Conservation (phyloP, 2,797 vertebrate genomes). For the Sebastes nivosus region DNA sequence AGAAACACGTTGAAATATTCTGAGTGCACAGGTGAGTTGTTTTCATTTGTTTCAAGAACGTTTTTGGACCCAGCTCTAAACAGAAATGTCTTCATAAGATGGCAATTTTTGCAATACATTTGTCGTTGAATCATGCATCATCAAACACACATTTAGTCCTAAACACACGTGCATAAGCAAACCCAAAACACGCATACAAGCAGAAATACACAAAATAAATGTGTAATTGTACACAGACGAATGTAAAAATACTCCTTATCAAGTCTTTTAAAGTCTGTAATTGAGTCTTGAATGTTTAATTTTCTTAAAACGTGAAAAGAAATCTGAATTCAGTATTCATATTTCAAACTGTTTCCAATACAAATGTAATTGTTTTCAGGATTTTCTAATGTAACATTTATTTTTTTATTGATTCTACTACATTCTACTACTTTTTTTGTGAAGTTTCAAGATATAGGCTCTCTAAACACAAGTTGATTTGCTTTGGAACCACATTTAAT, state of each 20-base stretch:
- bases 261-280: neutral
- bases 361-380: neutral
- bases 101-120: too few relatives aligned
- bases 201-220: neutral
- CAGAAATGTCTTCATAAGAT: neutral
- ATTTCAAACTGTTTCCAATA: neutral
- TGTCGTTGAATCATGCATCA: neutral
- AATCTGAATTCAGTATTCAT: neutral
- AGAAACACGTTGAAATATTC: too few relatives aligned
- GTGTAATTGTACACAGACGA: neutral
- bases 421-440: neutral
- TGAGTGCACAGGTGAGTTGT: accelerated
- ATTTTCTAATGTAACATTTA: neutral
- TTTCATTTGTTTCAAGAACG: neutral
- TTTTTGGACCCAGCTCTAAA: neutral
- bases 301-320: neutral
- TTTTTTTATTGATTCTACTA: neutral
- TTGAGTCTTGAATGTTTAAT: neutral
- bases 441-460: neutral
- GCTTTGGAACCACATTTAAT: neutral
- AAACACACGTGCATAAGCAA: neutral
- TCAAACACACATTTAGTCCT: neutral
- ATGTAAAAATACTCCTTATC: neutral
- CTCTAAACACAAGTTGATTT: neutral
- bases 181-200: neutral